These are phyloP conservation scores for Pongo pygmaeus DNA, from an alignment of 2,113 vertebrate genomes.

Conservation along the genomic window DNA sequence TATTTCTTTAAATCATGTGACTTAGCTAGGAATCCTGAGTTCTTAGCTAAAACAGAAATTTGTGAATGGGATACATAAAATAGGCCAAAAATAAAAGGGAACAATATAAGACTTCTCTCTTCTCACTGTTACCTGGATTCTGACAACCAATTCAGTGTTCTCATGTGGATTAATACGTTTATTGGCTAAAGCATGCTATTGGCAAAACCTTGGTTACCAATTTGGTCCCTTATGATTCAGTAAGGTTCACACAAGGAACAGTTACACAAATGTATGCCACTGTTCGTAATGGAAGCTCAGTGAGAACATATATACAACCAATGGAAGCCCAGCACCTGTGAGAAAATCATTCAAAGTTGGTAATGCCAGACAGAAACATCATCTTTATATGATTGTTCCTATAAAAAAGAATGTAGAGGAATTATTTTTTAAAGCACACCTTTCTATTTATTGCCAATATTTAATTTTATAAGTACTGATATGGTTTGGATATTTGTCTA, in stretches of 20 bases:
- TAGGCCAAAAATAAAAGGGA: not conserved
- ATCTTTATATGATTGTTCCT: slow-evolving; percentile 3
- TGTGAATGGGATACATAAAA: slow-evolving; percentile 14
- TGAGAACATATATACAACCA: not conserved
- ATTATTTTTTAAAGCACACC: not conserved
- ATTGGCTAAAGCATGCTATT: not conserved
- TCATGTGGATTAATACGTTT: slow-evolving; percentile 2
- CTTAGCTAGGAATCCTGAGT: not conserved
- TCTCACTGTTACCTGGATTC: slow-evolving; percentile 20
- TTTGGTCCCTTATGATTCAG: not conserved
- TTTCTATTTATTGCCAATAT: not conserved
- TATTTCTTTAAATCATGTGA: slow-evolving; percentile 49
- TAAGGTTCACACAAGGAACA: not conserved
- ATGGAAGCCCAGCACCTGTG: not conserved
- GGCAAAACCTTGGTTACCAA: not conserved
- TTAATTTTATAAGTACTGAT: not conserved
- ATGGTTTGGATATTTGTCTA: no score
- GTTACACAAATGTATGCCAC: not conserved
- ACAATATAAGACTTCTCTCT: slow-evolving; percentile 18
- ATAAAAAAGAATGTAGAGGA: not conserved
- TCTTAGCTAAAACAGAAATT: slow-evolving; percentile 29
- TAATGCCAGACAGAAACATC: not conserved
- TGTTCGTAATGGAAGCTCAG: not conserved
- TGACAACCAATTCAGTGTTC: not conserved
- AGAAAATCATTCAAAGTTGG: not conserved